Conservation (phyloP, 2,113 vertebrate species). For the Loxodonta africana region DNA sequence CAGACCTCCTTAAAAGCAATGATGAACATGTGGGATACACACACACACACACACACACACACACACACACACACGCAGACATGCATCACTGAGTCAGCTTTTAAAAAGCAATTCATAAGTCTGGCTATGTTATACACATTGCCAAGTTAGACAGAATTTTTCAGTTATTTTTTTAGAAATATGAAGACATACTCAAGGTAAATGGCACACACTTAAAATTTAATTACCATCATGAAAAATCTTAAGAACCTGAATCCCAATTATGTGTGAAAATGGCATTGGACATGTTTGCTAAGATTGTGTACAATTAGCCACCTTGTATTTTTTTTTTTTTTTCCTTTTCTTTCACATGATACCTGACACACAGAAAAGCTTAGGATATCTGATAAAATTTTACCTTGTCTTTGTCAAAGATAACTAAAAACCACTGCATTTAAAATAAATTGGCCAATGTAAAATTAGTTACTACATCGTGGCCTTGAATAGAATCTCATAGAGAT, state of each 20-base stretch:
- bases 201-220: not conserved
- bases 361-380: not conserved
- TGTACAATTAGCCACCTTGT: not conserved
- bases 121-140: not conserved
- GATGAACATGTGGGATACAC: not conserved
- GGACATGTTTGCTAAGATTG: not conserved
- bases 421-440: not conserved
- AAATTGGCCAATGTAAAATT: not conserved
- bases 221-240: not conserved
- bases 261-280: not conserved
- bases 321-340: not conserved
- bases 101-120: not conserved
- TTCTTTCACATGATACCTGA: not conserved
- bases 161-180: not conserved
- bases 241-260: not conserved
- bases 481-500: not conserved
- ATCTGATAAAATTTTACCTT: not conserved
- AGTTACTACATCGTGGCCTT: not conserved
- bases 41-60: not conserved
- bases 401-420: conserved; percentile 16
- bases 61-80: not conserved
- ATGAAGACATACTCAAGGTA: not conserved
- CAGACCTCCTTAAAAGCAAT: not conserved
- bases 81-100: too few species aligned
- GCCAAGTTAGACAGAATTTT: not conserved